Base-by-base conservation (phyloP, 2,888 invertebrate genomes). In the Meteorus colon region DNA sequence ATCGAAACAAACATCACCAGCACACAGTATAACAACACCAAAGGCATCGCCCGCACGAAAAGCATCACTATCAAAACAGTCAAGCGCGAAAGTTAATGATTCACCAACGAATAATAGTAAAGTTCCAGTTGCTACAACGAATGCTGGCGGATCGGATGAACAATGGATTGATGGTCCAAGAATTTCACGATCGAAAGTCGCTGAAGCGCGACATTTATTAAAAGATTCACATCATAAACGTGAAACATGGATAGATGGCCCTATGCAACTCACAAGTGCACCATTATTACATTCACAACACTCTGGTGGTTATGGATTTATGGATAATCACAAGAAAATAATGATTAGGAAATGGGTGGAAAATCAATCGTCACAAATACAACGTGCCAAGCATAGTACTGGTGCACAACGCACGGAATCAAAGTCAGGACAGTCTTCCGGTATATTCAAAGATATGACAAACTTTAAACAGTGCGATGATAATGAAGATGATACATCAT, bases 161-260 rank as follows among this genome's bases (percentile, higher is more conserved):
- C 96, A 97, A 87, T 98, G 98, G 98, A 96, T 98, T 79, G 98
- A 98, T 90, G 98, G 98, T 0, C 98, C 98, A 0, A 93, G 97
- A 86, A 96, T 97, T 84, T 96, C 95, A 0, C 94, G 95, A 86
- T 95, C 94, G 24, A 95, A 95, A 89, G 93, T 95, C 71, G 96
- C 95, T 1, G 96, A 96, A 89, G 96, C 95, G 0, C 91, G 96
- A 66, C 95, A 95, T 86, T 92, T 96, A 81, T 92, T 95, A 86
- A 95, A 95, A 84, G 95, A 96, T 89, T 92, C 94, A 1, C 93
- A 95, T 87, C 95, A 95, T 85, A 95, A 96, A 89, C 92, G 94
- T 63, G 98, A 98, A 90, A 97, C 96, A 2, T 98, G 98, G 98
- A 95, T 98, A 73, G 98, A 98, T 88, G 98, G 98, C 0, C 98